Percentiles rank a stretch among this genome's conserved stretches.
Evolutionary conservation across 2,113 vertebrate species (phyloP).

Genomic region (Leptocoma aspasia): DNA sequence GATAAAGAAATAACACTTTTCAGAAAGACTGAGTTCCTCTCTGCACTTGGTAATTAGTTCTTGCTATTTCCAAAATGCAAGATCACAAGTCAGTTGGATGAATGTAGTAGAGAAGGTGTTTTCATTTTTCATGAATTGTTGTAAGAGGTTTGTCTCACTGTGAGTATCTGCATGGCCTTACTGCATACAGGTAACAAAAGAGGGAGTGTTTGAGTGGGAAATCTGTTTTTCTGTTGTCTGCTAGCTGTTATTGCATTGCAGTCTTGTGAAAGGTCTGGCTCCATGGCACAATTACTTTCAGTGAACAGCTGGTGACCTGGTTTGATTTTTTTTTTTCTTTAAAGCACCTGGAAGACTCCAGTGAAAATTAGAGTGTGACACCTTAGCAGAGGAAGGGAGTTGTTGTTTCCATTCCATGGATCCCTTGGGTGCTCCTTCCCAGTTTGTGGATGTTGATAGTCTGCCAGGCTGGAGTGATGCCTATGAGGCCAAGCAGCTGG

Average conservation of each 20-base stretch:
- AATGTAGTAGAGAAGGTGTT: not conserved
- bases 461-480: slow-evolving; percentile 82
- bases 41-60: not conserved
- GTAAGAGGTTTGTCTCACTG: not conserved
- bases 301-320: not conserved
- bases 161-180: not conserved
- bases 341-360: slow-evolving; percentile 49
- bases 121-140: not conserved
- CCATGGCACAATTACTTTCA: not conserved
- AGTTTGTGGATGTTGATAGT: slow-evolving; percentile 87
- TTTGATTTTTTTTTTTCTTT: slow-evolving; percentile 8
- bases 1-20: not conserved
- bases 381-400: not conserved
- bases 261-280: not conserved
- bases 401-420: slow-evolving; percentile 80
- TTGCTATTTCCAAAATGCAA: not conserved
- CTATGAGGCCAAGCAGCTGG: slow-evolving; percentile 53
- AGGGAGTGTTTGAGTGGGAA: not conserved
- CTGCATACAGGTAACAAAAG: not conserved
- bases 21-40: not conserved
- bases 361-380: slow-evolving; percentile 49
- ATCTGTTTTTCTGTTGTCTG: not conserved
- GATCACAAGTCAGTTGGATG: not conserved
- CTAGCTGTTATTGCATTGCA: not conserved
- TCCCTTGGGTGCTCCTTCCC: slow-evolving; percentile 95